Percentiles rank a stretch among this genome's conserved stretches.
Evolutionary conservation across 1,140 invertebrate species (phyloP).

Genomic region (Ips nitidus): DNA sequence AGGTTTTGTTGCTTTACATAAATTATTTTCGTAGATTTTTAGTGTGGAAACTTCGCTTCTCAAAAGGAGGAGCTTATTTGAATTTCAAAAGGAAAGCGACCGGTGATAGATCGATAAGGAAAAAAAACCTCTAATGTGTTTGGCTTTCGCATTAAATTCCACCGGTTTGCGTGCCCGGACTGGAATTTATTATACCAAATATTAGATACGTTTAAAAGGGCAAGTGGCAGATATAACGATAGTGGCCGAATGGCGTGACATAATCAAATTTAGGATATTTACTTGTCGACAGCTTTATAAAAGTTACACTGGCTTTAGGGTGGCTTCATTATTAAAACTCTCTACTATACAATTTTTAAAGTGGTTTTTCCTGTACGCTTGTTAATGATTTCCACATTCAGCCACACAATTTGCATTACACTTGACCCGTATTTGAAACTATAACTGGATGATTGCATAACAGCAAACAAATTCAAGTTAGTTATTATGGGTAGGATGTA

Average conservation of each 20-base stretch:
- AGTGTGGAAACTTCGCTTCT: background rate
- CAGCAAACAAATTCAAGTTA: too few species aligned
- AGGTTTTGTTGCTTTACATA: conserved; percentile 16
- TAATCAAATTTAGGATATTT: conserved; percentile 41
- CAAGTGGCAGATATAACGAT: conserved; percentile 41
- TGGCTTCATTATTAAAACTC: conserved; percentile 36
- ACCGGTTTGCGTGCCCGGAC: conserved; percentile 12
- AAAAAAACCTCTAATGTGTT: conserved; percentile 21
- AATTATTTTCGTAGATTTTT: conserved; percentile 7
- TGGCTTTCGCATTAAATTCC: conserved; percentile 27
- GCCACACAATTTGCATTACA: too few species aligned
- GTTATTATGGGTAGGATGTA: too few species aligned
- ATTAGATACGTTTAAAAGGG: conserved; percentile 43
- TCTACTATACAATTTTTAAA: background rate
- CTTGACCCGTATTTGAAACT: too few species aligned
- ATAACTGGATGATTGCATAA: too few species aligned
- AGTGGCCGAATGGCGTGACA: conserved; percentile 39
- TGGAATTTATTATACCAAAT: conserved; percentile 37
- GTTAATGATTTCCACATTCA: too few species aligned
- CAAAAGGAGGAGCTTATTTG: background rate
- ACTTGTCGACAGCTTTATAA: conserved; percentile 45
- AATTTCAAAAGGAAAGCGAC: background rate
- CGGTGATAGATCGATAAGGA: background rate
- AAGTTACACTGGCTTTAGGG: conserved; percentile 28
- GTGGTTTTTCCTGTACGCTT: background rate